These are phyloP conservation scores for Cantharis rufa DNA, from an alignment of 2,888 invertebrate genomes.

Conservation along the genomic window DNA sequence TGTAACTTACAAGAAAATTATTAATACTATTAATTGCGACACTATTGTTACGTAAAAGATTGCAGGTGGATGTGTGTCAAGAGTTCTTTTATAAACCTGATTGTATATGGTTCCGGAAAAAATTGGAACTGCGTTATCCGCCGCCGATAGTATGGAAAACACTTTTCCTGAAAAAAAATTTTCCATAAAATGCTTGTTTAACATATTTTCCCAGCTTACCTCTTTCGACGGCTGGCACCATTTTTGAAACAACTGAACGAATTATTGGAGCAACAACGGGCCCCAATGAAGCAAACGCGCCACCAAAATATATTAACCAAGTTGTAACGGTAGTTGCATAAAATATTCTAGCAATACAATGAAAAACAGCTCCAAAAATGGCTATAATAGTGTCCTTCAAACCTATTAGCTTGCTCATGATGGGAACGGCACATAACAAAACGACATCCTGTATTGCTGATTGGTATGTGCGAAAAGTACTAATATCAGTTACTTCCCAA, in stretches of 20 bases:
- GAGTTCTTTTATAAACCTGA: conserved; percentile 72
- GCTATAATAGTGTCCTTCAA: conserved; percentile 76
- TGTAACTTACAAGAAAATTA: conserved; percentile 68
- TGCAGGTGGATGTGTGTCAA: conserved; percentile 61
- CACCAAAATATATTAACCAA: conserved; percentile 70
- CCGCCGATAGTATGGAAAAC: conserved; percentile 76
- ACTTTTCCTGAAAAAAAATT: conserved; percentile 65
- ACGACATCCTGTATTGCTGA: conserved; percentile 72
- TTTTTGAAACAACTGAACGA: conserved; percentile 81
- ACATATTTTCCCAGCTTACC: conserved; percentile 54
- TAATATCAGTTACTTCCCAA: conserved; percentile 72
- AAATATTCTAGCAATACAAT: conserved; percentile 69
- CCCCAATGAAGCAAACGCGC: conserved; percentile 74
- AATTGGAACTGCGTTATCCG: conserved; percentile 79
- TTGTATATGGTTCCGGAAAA: conserved; percentile 74
- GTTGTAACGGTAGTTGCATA: conserved; percentile 65
- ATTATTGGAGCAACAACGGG: conserved; percentile 79
- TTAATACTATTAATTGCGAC: conserved; percentile 70
- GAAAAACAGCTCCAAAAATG: conserved; percentile 72
- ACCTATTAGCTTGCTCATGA: conserved; percentile 69
- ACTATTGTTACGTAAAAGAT: conserved; percentile 75
- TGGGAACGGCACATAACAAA: conserved; percentile 71
- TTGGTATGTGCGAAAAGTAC: conserved; percentile 72
- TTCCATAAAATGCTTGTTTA: background rate
- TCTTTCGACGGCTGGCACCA: conserved; percentile 71